These are phyloP conservation scores for Danionella dracula DNA, from an alignment of 2,797 vertebrate genomes.

Conservation along the genomic window DNA sequence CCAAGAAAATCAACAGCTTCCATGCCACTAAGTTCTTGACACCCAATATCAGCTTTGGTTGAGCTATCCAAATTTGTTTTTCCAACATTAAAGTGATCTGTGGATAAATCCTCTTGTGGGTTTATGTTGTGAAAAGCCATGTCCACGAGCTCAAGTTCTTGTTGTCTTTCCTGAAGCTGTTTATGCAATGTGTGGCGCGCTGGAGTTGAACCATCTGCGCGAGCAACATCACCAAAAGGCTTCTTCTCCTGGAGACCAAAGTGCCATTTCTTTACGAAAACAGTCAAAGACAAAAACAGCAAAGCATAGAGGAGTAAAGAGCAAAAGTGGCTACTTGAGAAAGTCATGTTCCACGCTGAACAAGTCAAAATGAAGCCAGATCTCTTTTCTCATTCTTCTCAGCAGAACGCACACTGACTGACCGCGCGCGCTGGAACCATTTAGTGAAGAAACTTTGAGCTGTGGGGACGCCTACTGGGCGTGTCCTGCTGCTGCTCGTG, in stretches of 20 bases:
- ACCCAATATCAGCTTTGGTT: conserved; percentile 58
- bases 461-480: conserved; percentile 59
- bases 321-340: conserved; percentile 61
- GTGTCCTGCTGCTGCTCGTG: conserved; percentile 21
- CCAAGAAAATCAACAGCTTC: conserved; percentile 71
- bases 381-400: conserved; percentile 20
- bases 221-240: conserved; percentile 43
- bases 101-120: not conserved
- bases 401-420: not conserved
- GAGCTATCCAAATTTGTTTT: not conserved
- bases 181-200: conserved; percentile 54
- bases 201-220: conserved; percentile 46
- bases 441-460: not conserved
- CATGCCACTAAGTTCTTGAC: conserved; percentile 67
- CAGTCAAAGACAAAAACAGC: conserved; percentile 64
- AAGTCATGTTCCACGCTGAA: too few relatives aligned
- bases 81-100: not conserved
- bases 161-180: conserved; percentile 63
- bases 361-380: conserved; percentile 16
- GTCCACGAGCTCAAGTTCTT: conserved; percentile 65
- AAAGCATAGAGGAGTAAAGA: conserved; percentile 62
- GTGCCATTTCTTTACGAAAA: conserved; percentile 67
- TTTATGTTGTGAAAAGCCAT: conserved; percentile 14
- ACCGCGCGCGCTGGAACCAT: conserved; percentile 41
- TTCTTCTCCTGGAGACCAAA: conserved; percentile 47